phyloP scores from a whole-genome alignment of 2,888 invertebrate genomes.

The Pseudolycoriella hygida region DNA sequence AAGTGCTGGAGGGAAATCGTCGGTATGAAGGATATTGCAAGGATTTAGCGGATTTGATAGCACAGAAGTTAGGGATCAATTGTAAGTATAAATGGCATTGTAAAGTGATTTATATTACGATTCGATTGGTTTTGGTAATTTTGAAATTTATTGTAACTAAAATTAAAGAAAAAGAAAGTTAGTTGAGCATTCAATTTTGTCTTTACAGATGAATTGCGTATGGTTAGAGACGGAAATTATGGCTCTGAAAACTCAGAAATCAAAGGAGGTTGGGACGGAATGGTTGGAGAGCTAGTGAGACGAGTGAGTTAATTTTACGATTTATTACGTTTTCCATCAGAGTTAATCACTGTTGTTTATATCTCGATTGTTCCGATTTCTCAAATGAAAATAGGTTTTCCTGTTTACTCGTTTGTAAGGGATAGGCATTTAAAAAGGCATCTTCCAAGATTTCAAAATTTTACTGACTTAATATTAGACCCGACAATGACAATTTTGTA shows the following conservation, averaged over 20 bases:
- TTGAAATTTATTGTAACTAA: background rate
- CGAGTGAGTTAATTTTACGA: conserved; percentile 44
- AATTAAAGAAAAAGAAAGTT: no score
- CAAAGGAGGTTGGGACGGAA: conserved; percentile 71
- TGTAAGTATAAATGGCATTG: conserved; percentile 40
- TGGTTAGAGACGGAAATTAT: conserved; percentile 74
- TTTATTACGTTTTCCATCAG: no score
- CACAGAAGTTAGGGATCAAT: conserved; percentile 63
- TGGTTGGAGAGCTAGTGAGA: conserved; percentile 72
- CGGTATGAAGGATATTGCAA: conserved; percentile 82
- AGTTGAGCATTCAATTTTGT: background rate
- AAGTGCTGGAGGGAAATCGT: conserved; percentile 52
- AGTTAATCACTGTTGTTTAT: no score
- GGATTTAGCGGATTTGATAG: conserved; percentile 69
- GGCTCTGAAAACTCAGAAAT: conserved; percentile 58
- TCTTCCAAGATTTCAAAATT: no score
- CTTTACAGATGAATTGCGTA: conserved; percentile 56
- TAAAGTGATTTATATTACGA: background rate
- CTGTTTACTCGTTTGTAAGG: no score
- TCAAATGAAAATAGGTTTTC: no score
- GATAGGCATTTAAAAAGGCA: no score
- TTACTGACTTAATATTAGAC: no score
- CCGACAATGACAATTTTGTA: no score
- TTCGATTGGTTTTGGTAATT: background rate
- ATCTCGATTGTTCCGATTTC: no score